A percentile compares a stretch with the other conserved stretches of the same genome.
phyloP scores from a whole-genome alignment of 2,797 vertebrate genomes.

The Distichodus sexfasciatus region DNA sequence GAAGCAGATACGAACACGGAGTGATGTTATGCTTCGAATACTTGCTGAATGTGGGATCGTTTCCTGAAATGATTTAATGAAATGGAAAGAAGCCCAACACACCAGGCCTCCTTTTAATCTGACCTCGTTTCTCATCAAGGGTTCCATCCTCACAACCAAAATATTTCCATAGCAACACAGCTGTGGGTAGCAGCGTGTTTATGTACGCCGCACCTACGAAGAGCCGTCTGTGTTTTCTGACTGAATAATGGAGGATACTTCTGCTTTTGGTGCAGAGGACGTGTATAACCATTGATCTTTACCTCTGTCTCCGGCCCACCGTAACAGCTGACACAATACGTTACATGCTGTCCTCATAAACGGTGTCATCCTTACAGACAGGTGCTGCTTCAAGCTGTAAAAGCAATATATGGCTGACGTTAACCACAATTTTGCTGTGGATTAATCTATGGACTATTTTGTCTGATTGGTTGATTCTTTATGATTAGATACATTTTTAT shows the following conservation, averaged over 20 bases:
- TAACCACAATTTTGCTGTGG: no score
- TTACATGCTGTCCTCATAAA: not conserved
- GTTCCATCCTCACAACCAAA: constrained; percentile 64
- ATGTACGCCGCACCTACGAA: constrained; percentile 35
- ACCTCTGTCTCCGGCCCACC: constrained; percentile 17
- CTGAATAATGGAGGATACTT: constrained; percentile 27
- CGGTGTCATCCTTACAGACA: not conserved
- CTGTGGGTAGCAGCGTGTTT: constrained; percentile 45
- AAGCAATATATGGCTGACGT: no score
- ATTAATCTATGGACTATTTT: no score
- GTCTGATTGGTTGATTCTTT: no score
- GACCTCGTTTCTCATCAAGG: constrained; percentile 54
- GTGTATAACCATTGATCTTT: constrained; percentile 17
- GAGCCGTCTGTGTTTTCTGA: constrained; percentile 7
- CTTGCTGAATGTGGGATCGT: not conserved
- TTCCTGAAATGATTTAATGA: constrained; percentile 22
- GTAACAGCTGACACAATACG: not conserved
- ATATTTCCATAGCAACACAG: constrained; percentile 72
- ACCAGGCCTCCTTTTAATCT: constrained; percentile 32
- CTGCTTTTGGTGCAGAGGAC: constrained; percentile 11
- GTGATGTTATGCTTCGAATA: not conserved
- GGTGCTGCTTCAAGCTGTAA: constrained; percentile 8
- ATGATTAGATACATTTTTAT: no score
- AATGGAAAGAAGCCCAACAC: constrained; percentile 24
- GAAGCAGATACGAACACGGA: not conserved